Base-by-base conservation (phyloP, 2,113 vertebrate species). In the Callionymus lyra region DNA sequence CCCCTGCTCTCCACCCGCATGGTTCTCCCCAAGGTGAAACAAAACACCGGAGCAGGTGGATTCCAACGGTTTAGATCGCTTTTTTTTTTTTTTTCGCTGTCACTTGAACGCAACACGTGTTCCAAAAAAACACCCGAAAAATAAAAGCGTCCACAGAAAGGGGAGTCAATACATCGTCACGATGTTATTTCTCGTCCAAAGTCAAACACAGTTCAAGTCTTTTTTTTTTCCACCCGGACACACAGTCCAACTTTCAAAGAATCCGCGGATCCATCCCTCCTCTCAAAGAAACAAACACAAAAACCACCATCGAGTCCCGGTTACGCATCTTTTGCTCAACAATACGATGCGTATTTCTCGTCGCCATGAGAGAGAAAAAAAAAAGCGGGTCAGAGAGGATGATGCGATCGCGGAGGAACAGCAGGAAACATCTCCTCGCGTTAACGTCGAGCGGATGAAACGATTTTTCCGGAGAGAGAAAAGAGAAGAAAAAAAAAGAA, bases 41-140 rank as follows among this genome's bases (percentile, higher is more conserved):
- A 21, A 38, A 41, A 12, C n/a, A n/a, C 39, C 37, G 41, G 17
- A 15, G 35, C 12, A 2, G 1, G 15, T 4, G 42, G 32, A 16
- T n/a, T 38, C 8, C 15, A 53, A 42, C 21, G 21, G 21, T 4
- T 27, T 27, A 27, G 21, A 27, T 5, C 21, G 21, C 21, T 27
- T 27, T 27, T n/a, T n/a, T n/a, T n/a, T n/a, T n/a, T n/a, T n/a
- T n/a, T n/a, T 4, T 27, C 21, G 4, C 4, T 5, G 8, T 27
- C 21, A 27, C 21, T 27, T 4, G 21, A 8, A 39, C 16, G 65
- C 68, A 72, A 79, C 76, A 80, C 71, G 71, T 80, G 74, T 71
- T 55, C 51, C 21, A 27, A 27, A 27, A 27, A 27, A 27, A n/a
- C n/a, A n/a, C n/a, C n/a, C n/a, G n/a, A n/a, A n/a, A n/a, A n/a